Evolutionary conservation across 2,888 invertebrate genomes (phyloP).

Genomic region (Cryptocephalus moraei): DNA sequence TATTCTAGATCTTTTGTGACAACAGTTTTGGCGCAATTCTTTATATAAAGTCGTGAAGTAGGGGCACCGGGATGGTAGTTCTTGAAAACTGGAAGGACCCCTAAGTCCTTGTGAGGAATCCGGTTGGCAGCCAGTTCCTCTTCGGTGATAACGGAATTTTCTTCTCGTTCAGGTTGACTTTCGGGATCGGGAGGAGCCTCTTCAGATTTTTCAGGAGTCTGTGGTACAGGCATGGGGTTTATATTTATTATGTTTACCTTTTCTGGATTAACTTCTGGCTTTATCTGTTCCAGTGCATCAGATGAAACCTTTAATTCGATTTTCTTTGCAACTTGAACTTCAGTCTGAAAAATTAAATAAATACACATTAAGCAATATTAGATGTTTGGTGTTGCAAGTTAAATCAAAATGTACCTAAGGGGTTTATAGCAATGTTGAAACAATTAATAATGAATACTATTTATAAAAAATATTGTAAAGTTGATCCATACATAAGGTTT

Average conservation of each 20-base stretch:
- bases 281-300: slow-evolving; percentile 23
- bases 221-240: slow-evolving; percentile 15
- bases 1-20: slow-evolving; percentile 62
- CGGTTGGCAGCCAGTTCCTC: slow-evolving; percentile 58
- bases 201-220: slow-evolving; percentile 7
- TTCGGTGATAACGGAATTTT: slow-evolving; percentile 43
- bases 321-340: slow-evolving; percentile 35
- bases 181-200: slow-evolving; percentile 6
- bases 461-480: too few species aligned
- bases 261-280: slow-evolving; percentile 10
- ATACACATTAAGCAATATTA: too few species aligned
- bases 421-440: too few species aligned
- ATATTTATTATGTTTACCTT: slow-evolving; percentile 28
- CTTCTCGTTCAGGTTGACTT: slow-evolving; percentile 17
- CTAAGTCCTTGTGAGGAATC: slow-evolving; percentile 61
- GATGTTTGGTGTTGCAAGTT: too few species aligned
- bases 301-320: slow-evolving; percentile 44
- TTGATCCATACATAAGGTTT: too few species aligned
- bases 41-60: slow-evolving; percentile 80
- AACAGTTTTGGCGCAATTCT: slow-evolving; percentile 78
- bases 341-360: slow-evolving; percentile 18
- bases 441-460: too few species aligned
- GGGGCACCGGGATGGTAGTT: slow-evolving; percentile 76
- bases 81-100: slow-evolving; percentile 68
- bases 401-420: too few species aligned